phyloP scores from a whole-genome alignment of 2,113 vertebrate species.

The Mesitornis unicolor region DNA sequence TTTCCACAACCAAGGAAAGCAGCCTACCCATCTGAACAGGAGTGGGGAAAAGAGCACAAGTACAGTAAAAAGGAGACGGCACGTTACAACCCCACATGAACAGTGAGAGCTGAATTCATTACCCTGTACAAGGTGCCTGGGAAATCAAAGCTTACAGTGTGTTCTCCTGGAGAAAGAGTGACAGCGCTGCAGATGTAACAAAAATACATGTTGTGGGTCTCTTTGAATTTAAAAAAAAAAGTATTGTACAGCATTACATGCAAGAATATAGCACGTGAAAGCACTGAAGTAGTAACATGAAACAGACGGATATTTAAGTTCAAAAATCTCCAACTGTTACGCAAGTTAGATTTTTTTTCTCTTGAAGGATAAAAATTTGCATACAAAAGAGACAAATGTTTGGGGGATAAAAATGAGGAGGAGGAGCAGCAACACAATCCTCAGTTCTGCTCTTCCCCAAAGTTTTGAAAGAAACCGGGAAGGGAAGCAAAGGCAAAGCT shows the following conservation, averaged over 20 bases:
- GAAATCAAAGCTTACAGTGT: neutral
- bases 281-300: neutral
- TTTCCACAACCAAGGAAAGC: neutral
- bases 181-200: neutral
- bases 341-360: neutral
- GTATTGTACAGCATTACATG: neutral
- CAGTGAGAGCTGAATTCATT: neutral
- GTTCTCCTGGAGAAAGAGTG: neutral
- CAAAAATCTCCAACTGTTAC: neutral
- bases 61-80: neutral
- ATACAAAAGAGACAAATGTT: neutral
- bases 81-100: neutral
- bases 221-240: neutral
- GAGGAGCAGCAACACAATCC: neutral
- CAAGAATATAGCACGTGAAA: neutral
- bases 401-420: neutral
- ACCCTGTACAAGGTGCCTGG: neutral
- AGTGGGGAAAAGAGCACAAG: neutral
- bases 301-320: neutral
- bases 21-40: neutral
- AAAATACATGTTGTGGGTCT: neutral
- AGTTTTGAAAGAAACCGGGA: slow-evolving; percentile 2
- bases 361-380: neutral
- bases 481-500: slow-evolving; percentile 19
- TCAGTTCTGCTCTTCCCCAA: neutral